Base-by-base conservation (phyloP, 2,888 invertebrate genomes). In the Podabrus alpinus region DNA sequence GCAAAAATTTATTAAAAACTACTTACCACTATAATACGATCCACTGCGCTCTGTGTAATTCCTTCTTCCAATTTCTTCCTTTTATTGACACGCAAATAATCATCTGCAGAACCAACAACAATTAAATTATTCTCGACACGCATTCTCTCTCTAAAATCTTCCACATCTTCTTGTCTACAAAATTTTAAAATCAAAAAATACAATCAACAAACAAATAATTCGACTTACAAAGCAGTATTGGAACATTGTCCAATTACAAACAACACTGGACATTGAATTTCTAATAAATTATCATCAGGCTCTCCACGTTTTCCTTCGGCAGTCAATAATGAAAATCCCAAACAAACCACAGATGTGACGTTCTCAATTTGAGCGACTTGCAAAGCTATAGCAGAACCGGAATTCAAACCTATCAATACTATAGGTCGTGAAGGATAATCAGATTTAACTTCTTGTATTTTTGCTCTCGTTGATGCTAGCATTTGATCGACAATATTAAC, bases 171-270 rank as follows among this genome's bases (percentile, higher is more conserved):
- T 68, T 92, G 89, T 59, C 92, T 92, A 74, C 84, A 89, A 76
- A 83, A 80, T 66, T 45, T 5, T 81, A 83, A 21, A 71, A 62
- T 64, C 75, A 74, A 17, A 68, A 45, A 66, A 16, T 66, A 77
- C 66, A 66, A 66, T 67, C 59, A 4, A 21, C 21, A 11, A 59
- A 64, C 9, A n/a, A n/a, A n/a, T 45, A 45, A n/a, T 45, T 45
- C n/a, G 45, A 84, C 87, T 85, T 86, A 91, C 91, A 88, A 88
- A 15, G 89, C 87, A 75, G 91, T 89, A 13, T 90, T 89, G 0
- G 94, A 90, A 84, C 93, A 91, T 84, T 95, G 94, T 2, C 96
- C 95, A 77, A 94, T 90, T 0, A 95, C 90, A 87, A 96, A 96
- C 81, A 95, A 87, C 9, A 93, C 91, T 0, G 95, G 95, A 72